Evolutionary conservation across 2,113 vertebrate species (phyloP).

Genomic region (Pandion haliaetus): DNA sequence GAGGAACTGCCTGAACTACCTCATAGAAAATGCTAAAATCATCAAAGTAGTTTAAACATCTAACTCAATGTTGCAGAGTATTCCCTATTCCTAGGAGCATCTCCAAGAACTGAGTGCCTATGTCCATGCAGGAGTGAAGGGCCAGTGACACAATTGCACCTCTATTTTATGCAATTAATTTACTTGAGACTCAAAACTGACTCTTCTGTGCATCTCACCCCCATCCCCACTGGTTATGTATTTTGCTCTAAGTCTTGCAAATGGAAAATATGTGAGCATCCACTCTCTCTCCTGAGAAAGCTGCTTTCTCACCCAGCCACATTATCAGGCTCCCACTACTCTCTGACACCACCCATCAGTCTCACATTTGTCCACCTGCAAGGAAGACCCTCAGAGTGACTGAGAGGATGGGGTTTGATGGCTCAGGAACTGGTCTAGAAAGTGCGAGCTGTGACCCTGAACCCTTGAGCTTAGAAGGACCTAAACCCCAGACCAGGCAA

Average conservation of each 20-base stretch:
- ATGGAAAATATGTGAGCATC: background rate
- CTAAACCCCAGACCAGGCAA: background rate
- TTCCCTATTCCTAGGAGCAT: background rate
- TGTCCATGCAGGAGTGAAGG: background rate
- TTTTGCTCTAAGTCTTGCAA: background rate
- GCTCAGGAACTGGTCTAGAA: background rate
- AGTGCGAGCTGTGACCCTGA: background rate
- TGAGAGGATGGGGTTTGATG: background rate
- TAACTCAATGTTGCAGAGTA: background rate
- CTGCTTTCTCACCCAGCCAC: background rate
- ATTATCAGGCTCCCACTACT: background rate
- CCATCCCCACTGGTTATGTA: background rate
- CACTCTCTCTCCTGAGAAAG: background rate
- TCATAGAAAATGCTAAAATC: background rate
- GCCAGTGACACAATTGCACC: background rate
- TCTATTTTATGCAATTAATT: background rate
- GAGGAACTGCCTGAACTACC: background rate
- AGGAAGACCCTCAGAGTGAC: background rate
- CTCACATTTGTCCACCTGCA: background rate
- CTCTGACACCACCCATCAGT: too few species aligned
- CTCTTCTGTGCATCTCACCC: background rate
- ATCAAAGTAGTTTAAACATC: background rate
- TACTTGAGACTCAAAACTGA: background rate
- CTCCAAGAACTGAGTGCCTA: background rate
- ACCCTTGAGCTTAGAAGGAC: background rate